A percentile compares a stretch with the other conserved stretches of the same genome.
Evolutionary conservation across 1,140 invertebrate genomes (phyloP).

Genomic region (Dufourea novaeangliae): DNA sequence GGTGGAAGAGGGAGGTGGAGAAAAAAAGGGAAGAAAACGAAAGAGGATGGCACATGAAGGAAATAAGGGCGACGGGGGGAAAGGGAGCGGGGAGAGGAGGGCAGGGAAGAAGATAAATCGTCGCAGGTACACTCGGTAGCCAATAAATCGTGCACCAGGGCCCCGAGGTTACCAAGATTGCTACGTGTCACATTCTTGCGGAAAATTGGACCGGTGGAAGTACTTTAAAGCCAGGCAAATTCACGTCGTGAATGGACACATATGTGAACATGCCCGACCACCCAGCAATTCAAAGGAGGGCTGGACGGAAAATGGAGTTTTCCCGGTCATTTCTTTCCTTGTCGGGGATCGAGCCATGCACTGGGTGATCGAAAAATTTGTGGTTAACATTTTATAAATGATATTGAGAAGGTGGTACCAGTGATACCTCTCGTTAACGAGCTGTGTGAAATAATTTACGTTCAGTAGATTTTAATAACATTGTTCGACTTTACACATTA

Average conservation of each 20-base stretch:
- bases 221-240: constrained; percentile 66
- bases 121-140: constrained; percentile 65
- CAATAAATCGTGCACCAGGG: constrained; percentile 62
- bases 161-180: constrained; percentile 69
- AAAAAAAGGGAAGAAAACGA: constrained; percentile 10
- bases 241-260: constrained; percentile 55
- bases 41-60: constrained; percentile 19
- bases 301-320: constrained; percentile 24
- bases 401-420: no score
- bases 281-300: constrained; percentile 51
- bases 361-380: background rate
- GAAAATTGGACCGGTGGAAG: constrained; percentile 67
- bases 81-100: background rate
- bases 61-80: constrained; percentile 4
- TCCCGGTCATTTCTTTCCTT: background rate
- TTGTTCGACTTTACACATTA: no score
- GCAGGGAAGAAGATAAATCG: constrained; percentile 65
- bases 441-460: no score
- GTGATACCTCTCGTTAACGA: no score
- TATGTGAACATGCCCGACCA: constrained; percentile 54
- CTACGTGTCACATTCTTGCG: constrained; percentile 70
- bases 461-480: no score
- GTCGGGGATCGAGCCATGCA: background rate
- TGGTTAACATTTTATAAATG: no score
- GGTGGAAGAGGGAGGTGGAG: background rate